These are phyloP conservation scores for Uropetala carovei DNA, from an alignment of 2,888 invertebrate species.

Conservation along the genomic window DNA sequence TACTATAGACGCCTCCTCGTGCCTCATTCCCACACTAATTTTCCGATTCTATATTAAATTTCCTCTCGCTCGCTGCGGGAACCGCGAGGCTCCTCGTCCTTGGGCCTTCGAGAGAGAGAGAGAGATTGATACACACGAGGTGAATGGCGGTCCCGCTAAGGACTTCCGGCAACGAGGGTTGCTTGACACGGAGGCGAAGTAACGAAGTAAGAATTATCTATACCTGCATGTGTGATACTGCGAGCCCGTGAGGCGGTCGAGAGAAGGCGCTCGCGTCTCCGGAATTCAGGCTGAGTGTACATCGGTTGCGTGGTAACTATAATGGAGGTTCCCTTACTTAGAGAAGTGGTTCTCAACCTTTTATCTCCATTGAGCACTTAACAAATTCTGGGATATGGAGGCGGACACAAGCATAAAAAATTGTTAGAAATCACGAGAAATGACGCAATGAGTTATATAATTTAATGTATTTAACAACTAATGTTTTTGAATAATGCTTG, in stretches of 20 bases:
- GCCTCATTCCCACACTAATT: neutral
- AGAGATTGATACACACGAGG: neutral
- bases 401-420: no score
- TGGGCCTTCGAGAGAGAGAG: no score
- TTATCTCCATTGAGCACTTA: no score
- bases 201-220: neutral
- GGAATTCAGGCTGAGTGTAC: neutral
- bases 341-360: no score
- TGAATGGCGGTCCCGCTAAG: slow-evolving; percentile 14
- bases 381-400: no score
- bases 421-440: no score
- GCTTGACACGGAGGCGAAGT: neutral
- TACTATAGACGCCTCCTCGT: no score
- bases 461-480: no score
- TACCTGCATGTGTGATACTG: neutral
- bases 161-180: neutral
- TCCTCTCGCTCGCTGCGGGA: neutral
- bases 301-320: no score
- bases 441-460: no score
- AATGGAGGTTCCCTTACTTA: no score
- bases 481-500: no score
- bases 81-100: neutral
- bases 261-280: neutral
- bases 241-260: neutral
- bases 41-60: neutral